These are phyloP conservation scores for Hipparchia sbordonii DNA, from an alignment of 2,888 invertebrate species.

Conservation along the genomic window DNA sequence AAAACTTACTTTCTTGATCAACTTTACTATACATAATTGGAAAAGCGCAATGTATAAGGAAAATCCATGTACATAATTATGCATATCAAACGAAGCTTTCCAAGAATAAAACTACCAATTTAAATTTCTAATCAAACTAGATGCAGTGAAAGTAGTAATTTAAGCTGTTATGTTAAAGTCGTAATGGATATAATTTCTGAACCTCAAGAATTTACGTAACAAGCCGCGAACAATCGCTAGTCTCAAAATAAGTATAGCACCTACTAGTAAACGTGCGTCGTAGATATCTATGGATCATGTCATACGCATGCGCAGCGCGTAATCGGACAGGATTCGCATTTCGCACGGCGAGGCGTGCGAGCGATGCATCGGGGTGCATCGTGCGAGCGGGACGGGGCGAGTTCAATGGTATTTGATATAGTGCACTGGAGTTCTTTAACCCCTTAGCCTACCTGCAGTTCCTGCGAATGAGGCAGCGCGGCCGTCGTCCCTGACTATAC, in stretches of 20 bases:
- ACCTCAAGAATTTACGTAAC: not conserved
- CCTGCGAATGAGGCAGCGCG: slow-evolving; percentile 80
- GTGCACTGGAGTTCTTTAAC: slow-evolving; percentile 82
- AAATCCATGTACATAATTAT: not conserved
- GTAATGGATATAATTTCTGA: not conserved
- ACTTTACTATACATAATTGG: no score
- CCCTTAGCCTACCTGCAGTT: slow-evolving; percentile 83
- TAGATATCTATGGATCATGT: slow-evolving; percentile 60
- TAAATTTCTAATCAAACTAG: no score
- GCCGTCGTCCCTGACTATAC: slow-evolving; percentile 81
- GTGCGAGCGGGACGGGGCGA: slow-evolving; percentile 69
- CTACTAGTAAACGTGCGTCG: slow-evolving; percentile 8
- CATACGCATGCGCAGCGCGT: slow-evolving; percentile 78
- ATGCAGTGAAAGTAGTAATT: no score
- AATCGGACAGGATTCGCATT: slow-evolving; percentile 80
- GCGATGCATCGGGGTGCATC: slow-evolving; percentile 68
- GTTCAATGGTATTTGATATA: slow-evolving; percentile 84
- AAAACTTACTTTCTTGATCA: no score
- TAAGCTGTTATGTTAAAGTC: no score
- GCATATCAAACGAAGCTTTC: not conserved
- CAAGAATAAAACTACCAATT: not conserved
- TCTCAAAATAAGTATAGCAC: slow-evolving; percentile 19
- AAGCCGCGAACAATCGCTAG: not conserved
- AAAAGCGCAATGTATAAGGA: not conserved
- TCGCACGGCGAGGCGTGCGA: slow-evolving; percentile 74